phyloP scores from a whole-genome alignment of 2,113 vertebrate genomes.

The Mobula hypostoma region DNA sequence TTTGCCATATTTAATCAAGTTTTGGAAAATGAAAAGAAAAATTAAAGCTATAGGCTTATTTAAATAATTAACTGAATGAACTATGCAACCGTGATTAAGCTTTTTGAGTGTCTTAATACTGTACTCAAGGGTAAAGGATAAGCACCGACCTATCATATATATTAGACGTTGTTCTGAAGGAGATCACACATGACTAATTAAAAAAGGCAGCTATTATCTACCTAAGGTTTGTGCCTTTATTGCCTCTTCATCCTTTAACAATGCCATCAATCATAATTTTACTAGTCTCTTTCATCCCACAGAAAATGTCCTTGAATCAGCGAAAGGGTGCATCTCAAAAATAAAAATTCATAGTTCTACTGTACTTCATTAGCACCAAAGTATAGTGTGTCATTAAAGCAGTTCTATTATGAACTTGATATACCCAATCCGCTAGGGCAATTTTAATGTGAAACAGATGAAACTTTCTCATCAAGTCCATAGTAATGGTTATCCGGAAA shows the following conservation, averaged over 20 bases:
- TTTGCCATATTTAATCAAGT: constrained; percentile 34
- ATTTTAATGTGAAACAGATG: not conserved
- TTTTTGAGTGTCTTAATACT: constrained; percentile 9
- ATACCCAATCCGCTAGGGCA: constrained; percentile 17
- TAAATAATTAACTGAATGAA: constrained; percentile 28
- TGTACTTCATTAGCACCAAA: constrained; percentile 18
- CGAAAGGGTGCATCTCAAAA: constrained; percentile 24
- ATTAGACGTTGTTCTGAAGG: constrained; percentile 13
- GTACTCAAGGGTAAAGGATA: constrained; percentile 3
- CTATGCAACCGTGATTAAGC: constrained; percentile 1
- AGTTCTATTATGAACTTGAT: constrained; percentile 10
- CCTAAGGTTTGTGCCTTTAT: constrained; percentile 9
- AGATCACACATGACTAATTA: constrained; percentile 36
- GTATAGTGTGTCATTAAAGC: constrained; percentile 14
- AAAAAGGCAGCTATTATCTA: constrained; percentile 34
- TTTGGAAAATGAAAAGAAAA: not conserved
- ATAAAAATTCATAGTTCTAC: constrained; percentile 24
- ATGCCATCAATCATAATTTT: constrained; percentile 35
- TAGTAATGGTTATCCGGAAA: not conserved
- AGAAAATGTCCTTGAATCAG: constrained; percentile 25
- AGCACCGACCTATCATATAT: constrained; percentile 7
- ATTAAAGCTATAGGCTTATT: constrained; percentile 11
- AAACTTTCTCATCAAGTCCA: not conserved
- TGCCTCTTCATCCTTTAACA: constrained; percentile 26
- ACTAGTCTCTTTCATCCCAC: not conserved